A percentile compares a stretch with the other conserved stretches of the same genome.
Evolutionary conservation across 2,888 invertebrate species (phyloP).

Genomic region (Acrocera orbiculus): DNA sequence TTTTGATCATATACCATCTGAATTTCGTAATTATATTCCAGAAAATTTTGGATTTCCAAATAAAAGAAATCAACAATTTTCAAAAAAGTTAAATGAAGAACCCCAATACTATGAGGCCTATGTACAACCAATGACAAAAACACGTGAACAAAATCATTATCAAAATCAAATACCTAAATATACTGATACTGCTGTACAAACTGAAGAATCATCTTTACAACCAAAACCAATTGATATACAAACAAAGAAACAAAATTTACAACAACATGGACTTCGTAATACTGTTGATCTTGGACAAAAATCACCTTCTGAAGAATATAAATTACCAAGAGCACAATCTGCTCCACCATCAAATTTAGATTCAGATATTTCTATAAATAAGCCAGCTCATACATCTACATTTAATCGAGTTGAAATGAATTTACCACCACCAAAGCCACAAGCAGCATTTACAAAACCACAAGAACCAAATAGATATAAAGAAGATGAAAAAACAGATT

Average conservation of each 20-base stretch:
- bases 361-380: neutral
- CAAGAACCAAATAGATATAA: neutral
- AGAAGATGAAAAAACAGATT: conserved; percentile 12
- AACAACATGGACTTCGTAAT: conserved; percentile 54
- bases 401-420: neutral
- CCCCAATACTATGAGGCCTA: conserved; percentile 15
- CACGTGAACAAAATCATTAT: conserved; percentile 15
- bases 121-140: conserved; percentile 13
- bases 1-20: conserved; percentile 28
- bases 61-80: conserved; percentile 1
- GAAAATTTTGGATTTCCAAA: conserved; percentile 21
- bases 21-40: conserved; percentile 30
- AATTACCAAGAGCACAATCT: conserved; percentile 57
- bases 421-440: conserved; percentile 4
- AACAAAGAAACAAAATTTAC: conserved; percentile 26
- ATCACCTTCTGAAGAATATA: conserved; percentile 33
- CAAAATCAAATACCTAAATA: conserved; percentile 20
- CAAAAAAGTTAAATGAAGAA: conserved; percentile 6
- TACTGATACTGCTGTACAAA: conserved; percentile 32
- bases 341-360: conserved; percentile 43
- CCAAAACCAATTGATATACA: neutral
- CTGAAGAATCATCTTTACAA: conserved; percentile 23
- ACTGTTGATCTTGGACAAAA: conserved; percentile 62
- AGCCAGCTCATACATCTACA: conserved; percentile 5
- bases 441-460: neutral